Evolutionary conservation across 1,140 invertebrate genomes (phyloP).

Genomic region (Anoplolepis gracilipes): DNA sequence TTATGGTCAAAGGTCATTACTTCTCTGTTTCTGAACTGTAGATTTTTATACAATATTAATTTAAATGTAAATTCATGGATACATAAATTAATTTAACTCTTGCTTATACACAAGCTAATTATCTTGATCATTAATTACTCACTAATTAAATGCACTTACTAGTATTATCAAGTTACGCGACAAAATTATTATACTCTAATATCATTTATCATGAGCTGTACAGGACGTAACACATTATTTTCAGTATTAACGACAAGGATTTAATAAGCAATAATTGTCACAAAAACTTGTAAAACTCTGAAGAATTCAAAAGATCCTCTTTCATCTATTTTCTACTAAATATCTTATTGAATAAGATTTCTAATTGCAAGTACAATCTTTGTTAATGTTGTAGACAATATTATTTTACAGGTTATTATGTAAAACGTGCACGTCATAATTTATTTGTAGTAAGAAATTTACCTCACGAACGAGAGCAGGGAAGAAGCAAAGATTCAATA

Average conservation of each 20-base stretch:
- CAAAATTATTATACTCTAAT: slow-evolving; percentile 9
- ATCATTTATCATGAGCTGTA: background rate
- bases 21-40: background rate
- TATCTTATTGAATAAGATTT: background rate
- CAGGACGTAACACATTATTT: background rate
- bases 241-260: background rate
- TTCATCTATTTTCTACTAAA: background rate
- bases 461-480: too few relatives aligned
- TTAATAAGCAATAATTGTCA: background rate
- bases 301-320: background rate
- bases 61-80: slow-evolving; percentile 45
- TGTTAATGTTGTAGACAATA: background rate
- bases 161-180: background rate
- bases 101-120: slow-evolving; percentile 34
- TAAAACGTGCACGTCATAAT: background rate
- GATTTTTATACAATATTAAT: slow-evolving; percentile 41
- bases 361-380: background rate
- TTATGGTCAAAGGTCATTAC: background rate
- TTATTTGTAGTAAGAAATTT: background rate
- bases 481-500: background rate
- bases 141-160: slow-evolving; percentile 8
- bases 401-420: background rate
- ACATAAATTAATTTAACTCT: slow-evolving; percentile 40
- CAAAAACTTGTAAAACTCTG: background rate
- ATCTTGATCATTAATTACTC: slow-evolving; percentile 50